These are phyloP conservation scores for Menidia beryllina DNA, from an alignment of 2,113 vertebrate species.

Conservation along the genomic window DNA sequence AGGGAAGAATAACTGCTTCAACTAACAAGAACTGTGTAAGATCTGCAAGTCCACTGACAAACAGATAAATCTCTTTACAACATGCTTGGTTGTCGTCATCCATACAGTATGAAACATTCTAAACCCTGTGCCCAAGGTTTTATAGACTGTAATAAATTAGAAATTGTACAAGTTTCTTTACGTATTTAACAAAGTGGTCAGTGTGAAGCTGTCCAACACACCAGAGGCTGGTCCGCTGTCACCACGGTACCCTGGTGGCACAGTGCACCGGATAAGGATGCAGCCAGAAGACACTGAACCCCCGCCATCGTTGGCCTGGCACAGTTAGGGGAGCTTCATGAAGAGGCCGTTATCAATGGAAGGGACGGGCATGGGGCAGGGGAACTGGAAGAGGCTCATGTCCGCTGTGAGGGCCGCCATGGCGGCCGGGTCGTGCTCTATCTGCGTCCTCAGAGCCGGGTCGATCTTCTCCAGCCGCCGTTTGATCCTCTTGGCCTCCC, in stretches of 20 bases:
- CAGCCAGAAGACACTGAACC: constrained; percentile 16
- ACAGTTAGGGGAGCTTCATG: constrained; percentile 82
- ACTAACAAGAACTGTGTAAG: constrained; percentile 54
- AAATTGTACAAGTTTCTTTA: constrained; percentile 50
- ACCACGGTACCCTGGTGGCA: constrained; percentile 29
- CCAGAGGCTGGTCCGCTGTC: constrained; percentile 43
- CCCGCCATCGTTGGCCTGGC: neutral
- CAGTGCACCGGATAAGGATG: constrained; percentile 37
- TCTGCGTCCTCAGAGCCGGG: constrained; percentile 94
- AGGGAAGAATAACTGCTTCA: constrained; percentile 60
- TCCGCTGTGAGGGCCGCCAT: constrained; percentile 96
- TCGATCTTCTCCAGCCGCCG: constrained; percentile 96
- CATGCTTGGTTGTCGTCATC: constrained; percentile 75
- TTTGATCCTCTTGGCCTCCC: constrained; percentile 96
- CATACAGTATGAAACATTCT: constrained; percentile 66
- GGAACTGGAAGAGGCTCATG: constrained; percentile 95
- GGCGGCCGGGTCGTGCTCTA: constrained; percentile 95
- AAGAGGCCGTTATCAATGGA: constrained; percentile 91
- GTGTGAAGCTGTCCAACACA: constrained; percentile 28
- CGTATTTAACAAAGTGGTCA: constrained; percentile 56
- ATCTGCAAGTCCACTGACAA: constrained; percentile 51
- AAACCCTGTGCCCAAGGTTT: constrained; percentile 69
- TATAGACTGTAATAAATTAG: constrained; percentile 72
- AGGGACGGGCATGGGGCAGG: constrained; percentile 87
- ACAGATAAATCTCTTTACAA: constrained; percentile 78